These are phyloP conservation scores for Mormyrops boulengeri DNA, from an alignment of 2,797 vertebrate genomes.

Conservation along the genomic window DNA sequence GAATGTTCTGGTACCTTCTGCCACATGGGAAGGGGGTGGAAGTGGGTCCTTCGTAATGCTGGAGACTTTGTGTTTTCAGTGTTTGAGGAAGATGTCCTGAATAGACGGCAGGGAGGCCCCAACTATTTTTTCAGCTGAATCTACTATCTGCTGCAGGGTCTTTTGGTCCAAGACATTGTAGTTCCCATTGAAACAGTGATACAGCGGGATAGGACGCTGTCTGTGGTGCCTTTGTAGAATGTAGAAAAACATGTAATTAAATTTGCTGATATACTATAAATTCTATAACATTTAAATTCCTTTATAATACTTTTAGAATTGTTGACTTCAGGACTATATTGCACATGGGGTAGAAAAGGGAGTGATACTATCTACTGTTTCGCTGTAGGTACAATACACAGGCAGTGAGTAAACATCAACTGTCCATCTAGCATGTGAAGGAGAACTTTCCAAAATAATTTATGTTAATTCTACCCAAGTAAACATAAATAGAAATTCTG, in stretches of 20 bases:
- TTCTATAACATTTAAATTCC: not conserved
- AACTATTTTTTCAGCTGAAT: not conserved
- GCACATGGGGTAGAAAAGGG: not conserved
- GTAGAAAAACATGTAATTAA: not conserved
- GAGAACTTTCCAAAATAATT: not conserved
- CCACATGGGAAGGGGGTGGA: not conserved
- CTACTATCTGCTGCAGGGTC: not conserved
- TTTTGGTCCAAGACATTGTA: not conserved
- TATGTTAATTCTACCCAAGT: not conserved
- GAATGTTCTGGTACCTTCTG: not conserved
- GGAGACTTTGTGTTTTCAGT: not conserved
- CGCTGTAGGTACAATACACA: not conserved
- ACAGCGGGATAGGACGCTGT: not conserved
- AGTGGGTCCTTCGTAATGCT: not conserved
- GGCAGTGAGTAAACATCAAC: not conserved
- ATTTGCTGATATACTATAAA: not conserved
- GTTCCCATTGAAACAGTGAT: not conserved
- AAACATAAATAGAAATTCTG: not conserved
- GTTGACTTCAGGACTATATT: not conserved
- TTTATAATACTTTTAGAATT: not conserved
- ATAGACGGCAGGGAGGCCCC: not conserved
- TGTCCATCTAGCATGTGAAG: not conserved
- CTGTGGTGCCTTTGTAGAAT: not conserved
- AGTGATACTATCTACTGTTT: not conserved
- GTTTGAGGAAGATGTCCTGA: not conserved